Base-by-base conservation (phyloP, 2,888 invertebrate genomes). In the Dysmachus trigonus region DNA sequence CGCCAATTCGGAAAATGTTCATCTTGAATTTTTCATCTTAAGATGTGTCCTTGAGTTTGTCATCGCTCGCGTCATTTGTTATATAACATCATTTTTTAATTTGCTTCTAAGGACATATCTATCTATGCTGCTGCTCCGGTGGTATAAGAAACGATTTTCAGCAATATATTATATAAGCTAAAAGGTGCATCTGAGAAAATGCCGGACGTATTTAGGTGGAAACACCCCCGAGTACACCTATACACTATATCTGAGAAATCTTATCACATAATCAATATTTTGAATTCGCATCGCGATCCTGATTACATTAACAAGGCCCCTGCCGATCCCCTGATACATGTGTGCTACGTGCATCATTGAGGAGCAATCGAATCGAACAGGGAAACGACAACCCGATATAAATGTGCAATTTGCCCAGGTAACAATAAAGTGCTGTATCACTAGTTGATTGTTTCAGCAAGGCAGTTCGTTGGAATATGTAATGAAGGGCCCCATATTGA, bases 351-450 rank as follows among this genome's bases (percentile, higher is more conserved):
- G 38, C 76, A 38, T 76, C 76, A 18, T 13, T 22, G 35, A 76
- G 76, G 18, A 38, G 38, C 76, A 76, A 76, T 76, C 38, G 18
- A 41, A 51, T 30, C 51, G 86, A 85, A 47, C 85, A 86, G 79
- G 53, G 13, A 33, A 76, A 83, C 47, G 62, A 86, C 84, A 86
- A 77, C 84, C 38, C 53, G 86, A 76, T 51, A 30, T 84, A 62
- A 83, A 83, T 62, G 53, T 83, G 62, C 83, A 83, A 38, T 71
- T 31, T 72, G 15, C 35, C 83, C n/a, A 53, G n/a, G 18, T 38
- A 51, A 83, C 62, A 83, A 38, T 62, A 31, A 62, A 38, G 22
- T 76, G 22, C 18, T 76, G 76, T 41, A 41, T 51, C 79, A 79
- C 79, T 51, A 79, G 79, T 79, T 79, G 79, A 79, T 79, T 79